Base-by-base conservation (phyloP, 1,140 invertebrate species). In the Oscheius sp. region DNA sequence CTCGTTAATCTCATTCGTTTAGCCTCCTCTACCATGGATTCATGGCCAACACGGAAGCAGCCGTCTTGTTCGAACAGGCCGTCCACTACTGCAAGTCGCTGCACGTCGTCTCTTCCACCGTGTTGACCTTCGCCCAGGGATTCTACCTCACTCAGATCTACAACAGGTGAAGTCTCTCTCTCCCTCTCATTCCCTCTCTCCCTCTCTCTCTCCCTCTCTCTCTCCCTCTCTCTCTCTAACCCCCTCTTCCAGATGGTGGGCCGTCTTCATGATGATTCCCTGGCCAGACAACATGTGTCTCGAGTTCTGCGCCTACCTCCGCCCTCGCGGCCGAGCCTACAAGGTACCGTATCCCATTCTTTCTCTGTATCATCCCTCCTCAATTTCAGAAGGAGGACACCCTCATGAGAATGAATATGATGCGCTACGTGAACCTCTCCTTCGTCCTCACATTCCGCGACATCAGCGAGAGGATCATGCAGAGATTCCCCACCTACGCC, bases 381-480 rank as follows among this genome's bases (percentile, higher is more conserved):
- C 18, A 35, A 67, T 68, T 34, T 38, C 23, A 73, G 59, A 13
- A 67, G n/a, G 72, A 76, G 49, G 72, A 75, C 23, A 35, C 66
- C 32, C 42, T 31, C 2, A 29, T 69, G 18, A 35, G 77, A n/a
- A 29, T 59, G 31, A 74, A 31, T 10, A 74, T 78, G 10, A 61
- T 70, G 38, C 78, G 77, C 32, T 79, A 78, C 58, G 15, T 78
- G 35, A 59, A 29, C 23, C 23, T 78, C 7, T 75, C 77, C 0
- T 78, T 45, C 61, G 73, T 79, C 29, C 31, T 78, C 2, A 73
- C 77, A 2, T 67, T 78, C 46, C 49, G 77, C 18, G 61, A 71
- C 23, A 52, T 78, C 10, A 68, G 59, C 46, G 75, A 59, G 26
- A 29, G 49, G n/a, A 63, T 71, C 28, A 35, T 31, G 18, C 55